Percentiles rank a stretch among this genome's conserved stretches.
phyloP scores from a whole-genome alignment of 2,113 vertebrate genomes.

The Poeciliopsis retropinna region DNA sequence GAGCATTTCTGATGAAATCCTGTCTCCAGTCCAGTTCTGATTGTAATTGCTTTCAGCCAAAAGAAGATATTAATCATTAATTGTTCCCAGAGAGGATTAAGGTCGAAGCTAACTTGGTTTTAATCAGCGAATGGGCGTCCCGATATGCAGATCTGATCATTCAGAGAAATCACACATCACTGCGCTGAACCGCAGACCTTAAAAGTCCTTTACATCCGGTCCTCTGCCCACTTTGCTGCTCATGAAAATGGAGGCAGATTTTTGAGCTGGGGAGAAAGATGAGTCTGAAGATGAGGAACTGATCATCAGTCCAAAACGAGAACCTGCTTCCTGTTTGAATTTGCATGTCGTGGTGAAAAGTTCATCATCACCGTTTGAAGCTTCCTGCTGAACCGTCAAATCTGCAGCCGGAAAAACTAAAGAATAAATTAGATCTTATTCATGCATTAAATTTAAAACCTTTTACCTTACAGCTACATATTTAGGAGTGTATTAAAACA shows the following conservation, averaged over 20 bases:
- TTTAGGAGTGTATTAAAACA: not conserved
- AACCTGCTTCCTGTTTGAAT: constrained; percentile 53
- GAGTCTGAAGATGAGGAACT: constrained; percentile 23
- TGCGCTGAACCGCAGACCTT: constrained; percentile 22
- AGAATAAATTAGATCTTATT: no score
- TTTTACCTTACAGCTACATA: not conserved
- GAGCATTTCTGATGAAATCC: not conserved
- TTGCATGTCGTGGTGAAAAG: constrained; percentile 48
- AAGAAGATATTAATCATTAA: constrained; percentile 22
- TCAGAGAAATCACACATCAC: constrained; percentile 18
- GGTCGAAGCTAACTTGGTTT: constrained; percentile 13
- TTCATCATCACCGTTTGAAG: constrained; percentile 3
- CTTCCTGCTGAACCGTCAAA: constrained; percentile 4
- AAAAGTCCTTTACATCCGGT: constrained; percentile 33
- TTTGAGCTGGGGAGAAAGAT: not conserved
- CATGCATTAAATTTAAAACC: no score
- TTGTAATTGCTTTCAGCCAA: constrained; percentile 11
- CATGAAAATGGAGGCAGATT: constrained; percentile 16
- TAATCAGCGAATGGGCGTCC: constrained; percentile 12
- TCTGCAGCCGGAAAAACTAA: not conserved
- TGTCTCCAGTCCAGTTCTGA: not conserved
- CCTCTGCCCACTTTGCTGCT: constrained; percentile 14
- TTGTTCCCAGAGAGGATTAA: constrained; percentile 25
- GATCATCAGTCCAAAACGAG: constrained; percentile 23
- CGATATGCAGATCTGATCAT: constrained; percentile 29